These are phyloP conservation scores for Phainopepla nitens DNA, from an alignment of 2,113 vertebrate species.

Conservation along the genomic window DNA sequence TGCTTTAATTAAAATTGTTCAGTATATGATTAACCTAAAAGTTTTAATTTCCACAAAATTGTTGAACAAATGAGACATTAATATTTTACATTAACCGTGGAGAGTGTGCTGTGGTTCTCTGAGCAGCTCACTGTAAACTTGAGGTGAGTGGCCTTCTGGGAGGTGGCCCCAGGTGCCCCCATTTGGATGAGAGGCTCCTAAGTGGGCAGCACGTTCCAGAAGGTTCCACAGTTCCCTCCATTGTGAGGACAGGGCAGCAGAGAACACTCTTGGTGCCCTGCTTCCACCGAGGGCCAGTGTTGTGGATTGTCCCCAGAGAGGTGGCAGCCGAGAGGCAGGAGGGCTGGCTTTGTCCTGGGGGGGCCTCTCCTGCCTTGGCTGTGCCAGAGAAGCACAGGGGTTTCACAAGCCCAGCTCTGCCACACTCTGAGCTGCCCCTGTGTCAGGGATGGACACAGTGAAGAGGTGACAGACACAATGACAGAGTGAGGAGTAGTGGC, in stretches of 20 bases:
- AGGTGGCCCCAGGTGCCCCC: background rate
- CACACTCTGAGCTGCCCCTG: background rate
- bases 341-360: background rate
- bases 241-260: background rate
- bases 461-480: background rate
- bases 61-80: conserved; percentile 84
- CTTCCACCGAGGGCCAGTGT: accelerated
- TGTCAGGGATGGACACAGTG: accelerated
- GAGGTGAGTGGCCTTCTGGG: background rate
- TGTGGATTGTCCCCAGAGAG: background rate
- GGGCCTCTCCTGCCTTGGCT: background rate
- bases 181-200: background rate
- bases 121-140: conserved; percentile 35
- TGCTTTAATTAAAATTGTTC: conserved; percentile 84
- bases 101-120: conserved; percentile 46
- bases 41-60: conserved; percentile 83
- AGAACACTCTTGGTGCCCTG: background rate
- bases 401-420: background rate
- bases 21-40: conserved; percentile 85
- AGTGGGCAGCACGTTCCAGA: background rate
- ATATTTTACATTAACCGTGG: conserved; percentile 78
- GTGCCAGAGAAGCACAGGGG: accelerated
- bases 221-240: background rate
- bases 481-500: background rate
- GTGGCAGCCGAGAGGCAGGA: background rate